Conservation (phyloP, 2,113 vertebrate species). For the Diglossa brunneiventris region DNA sequence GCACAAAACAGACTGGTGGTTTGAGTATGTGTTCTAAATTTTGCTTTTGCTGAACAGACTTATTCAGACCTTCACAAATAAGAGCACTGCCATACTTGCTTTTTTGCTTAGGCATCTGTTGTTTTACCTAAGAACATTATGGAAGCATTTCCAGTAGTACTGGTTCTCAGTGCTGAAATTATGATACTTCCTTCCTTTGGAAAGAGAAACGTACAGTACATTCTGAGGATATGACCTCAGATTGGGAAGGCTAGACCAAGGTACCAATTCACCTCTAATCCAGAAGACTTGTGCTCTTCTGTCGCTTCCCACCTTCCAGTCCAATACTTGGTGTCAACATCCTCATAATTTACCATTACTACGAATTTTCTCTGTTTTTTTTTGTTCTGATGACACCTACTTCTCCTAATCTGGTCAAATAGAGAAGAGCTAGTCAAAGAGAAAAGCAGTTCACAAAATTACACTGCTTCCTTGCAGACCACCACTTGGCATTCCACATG, state of each 20-base stretch:
- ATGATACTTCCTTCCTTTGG: background rate
- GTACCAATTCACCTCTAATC: background rate
- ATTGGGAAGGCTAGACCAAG: background rate
- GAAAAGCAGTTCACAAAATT: background rate
- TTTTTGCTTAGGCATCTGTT: background rate
- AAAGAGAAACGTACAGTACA: background rate
- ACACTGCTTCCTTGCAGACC: background rate
- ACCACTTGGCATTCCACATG: background rate
- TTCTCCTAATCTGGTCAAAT: background rate
- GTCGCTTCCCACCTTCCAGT: background rate
- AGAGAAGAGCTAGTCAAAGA: background rate
- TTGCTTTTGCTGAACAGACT: background rate
- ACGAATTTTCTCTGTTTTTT: background rate
- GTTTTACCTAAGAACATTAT: conserved; percentile 17
- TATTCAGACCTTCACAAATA: background rate
- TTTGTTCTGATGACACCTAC: background rate
- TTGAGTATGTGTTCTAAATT: background rate
- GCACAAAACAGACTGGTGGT: conserved; percentile 15
- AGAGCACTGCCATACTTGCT: background rate
- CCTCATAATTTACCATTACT: background rate
- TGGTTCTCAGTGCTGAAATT: background rate
- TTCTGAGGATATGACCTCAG: background rate
- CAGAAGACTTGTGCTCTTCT: background rate
- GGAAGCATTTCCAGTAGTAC: background rate
- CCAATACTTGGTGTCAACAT: background rate